Conservation (phyloP, 2,888 invertebrate genomes). For the Julus scanicus region DNA sequence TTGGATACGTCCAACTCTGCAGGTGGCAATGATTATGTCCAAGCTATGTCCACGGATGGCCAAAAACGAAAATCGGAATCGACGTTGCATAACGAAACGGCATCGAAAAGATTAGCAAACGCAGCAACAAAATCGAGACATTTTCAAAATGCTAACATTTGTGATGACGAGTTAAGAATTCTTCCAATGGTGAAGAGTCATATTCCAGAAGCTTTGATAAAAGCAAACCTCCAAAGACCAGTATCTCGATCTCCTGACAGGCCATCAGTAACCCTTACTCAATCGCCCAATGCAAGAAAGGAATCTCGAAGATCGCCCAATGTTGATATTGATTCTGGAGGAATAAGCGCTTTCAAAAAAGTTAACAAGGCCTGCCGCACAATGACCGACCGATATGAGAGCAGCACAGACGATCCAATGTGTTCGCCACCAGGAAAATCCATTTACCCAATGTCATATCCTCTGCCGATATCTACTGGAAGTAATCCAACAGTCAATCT, state of each 20-base stretch:
- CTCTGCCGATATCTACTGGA: constrained; percentile 43
- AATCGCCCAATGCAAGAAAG: not conserved
- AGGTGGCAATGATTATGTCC: not conserved
- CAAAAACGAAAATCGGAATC: constrained; percentile 41
- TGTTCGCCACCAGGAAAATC: constrained; percentile 31
- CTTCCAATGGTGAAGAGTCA: not conserved
- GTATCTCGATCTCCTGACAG: not conserved
- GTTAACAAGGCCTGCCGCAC: constrained; percentile 46
- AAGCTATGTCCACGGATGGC: not conserved
- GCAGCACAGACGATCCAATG: constrained; percentile 2
- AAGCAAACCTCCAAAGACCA: constrained; percentile 4
- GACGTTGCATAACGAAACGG: not conserved
- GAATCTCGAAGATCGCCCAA: constrained; percentile 12
- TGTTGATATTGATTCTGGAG: constrained; percentile 44
- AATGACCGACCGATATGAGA: constrained; percentile 1
- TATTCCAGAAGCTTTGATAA: not conserved
- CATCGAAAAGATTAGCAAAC: not conserved
- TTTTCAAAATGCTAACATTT: constrained; percentile 24
- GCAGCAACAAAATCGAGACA: not conserved
- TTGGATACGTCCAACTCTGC: not conserved
- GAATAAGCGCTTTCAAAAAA: constrained; percentile 56
- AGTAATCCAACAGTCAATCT: constrained; percentile 46
- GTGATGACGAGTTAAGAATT: not conserved
- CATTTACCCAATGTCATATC: constrained; percentile 53
- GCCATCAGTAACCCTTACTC: not conserved